Evolutionary conservation across 2,797 vertebrate species (phyloP), one percentile per base, ranked within the genome.

Genomic region (Acanthis flammea): DNA sequence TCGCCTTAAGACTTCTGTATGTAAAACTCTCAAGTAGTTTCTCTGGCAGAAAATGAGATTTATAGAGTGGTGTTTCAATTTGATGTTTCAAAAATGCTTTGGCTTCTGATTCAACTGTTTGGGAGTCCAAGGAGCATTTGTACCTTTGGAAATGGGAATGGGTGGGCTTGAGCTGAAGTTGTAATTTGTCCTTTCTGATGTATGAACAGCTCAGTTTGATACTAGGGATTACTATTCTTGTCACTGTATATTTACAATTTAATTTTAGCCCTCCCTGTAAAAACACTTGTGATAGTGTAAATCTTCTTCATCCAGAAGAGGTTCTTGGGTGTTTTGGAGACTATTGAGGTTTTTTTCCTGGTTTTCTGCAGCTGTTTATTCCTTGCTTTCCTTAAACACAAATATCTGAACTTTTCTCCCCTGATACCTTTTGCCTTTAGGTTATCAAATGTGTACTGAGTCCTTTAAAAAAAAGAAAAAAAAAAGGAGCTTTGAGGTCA

Each of bases 321-420:
- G 21, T 14, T 2, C n/a, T 67, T 0, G 0, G 2, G 2, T 12
- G 31, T 53, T 63, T 60, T 33, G 45, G 51, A 66, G 45, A 11
- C 22, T 51, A 10, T 50, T 73, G 61, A 86, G 37, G n/a, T 47
- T 58, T 47, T 68, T 68, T 80, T 42, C 22, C 15, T 42, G 1
- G 3, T 66, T 85, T 77, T 54, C 60, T 62, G 31, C 70, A 33
- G 27, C 28, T 84, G 28, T 16, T 90, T 71, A 23, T 54, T 90
- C 23, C 12, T 83, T 86, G 47, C 23, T 19, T 84, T 75, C 77
- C 63, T 48, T 37, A 45, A 31, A 8, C 28, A 24, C 12, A 25
- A 45, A 45, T 48, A 42, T 33, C 47, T 91, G 78, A 83, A 42
- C 19, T 33, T 79, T 41, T 57, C 42, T 31, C 11, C 35, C 24